Conservation (phyloP, 2,113 vertebrate species). For the Rissa tridactyla region DNA sequence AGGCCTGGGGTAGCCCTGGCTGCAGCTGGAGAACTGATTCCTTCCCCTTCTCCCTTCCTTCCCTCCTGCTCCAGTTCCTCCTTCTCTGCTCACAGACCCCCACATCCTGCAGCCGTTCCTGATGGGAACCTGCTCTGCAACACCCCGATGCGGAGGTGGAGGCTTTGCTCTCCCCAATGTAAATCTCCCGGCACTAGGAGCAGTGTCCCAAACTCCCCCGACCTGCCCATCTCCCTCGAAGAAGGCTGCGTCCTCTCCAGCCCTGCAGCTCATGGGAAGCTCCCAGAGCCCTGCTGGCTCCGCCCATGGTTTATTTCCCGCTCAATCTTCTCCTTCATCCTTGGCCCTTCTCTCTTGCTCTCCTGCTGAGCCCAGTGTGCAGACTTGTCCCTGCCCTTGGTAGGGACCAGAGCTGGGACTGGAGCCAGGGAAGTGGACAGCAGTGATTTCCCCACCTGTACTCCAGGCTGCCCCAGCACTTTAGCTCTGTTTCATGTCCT, state of each 20-base stretch:
- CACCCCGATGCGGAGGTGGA: fast-evolving
- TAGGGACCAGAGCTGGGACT: neutral
- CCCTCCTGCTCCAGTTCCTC: neutral
- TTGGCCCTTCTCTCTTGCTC: neutral
- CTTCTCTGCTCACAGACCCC: neutral
- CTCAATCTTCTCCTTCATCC: neutral
- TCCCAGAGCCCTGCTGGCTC: neutral
- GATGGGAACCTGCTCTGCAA: neutral
- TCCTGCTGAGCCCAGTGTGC: fast-evolving
- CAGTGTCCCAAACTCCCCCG: neutral
- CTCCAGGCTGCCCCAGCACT: neutral
- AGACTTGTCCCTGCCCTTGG: neutral
- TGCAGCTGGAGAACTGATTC: neutral
- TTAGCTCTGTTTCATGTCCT: neutral
- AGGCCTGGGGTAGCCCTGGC: neutral
- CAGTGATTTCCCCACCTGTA: too few species aligned
- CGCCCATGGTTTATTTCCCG: neutral
- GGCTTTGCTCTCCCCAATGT: neutral
- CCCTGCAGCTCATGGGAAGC: neutral
- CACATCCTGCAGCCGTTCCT: fast-evolving
- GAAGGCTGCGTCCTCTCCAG: neutral
- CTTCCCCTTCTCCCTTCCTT: neutral
- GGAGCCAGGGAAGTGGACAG: neutral
- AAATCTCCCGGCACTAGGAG: neutral
- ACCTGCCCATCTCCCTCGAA: neutral